phyloP scores from a whole-genome alignment of 2,113 vertebrate genomes.

The Boleophthalmus pectinirostris region DNA sequence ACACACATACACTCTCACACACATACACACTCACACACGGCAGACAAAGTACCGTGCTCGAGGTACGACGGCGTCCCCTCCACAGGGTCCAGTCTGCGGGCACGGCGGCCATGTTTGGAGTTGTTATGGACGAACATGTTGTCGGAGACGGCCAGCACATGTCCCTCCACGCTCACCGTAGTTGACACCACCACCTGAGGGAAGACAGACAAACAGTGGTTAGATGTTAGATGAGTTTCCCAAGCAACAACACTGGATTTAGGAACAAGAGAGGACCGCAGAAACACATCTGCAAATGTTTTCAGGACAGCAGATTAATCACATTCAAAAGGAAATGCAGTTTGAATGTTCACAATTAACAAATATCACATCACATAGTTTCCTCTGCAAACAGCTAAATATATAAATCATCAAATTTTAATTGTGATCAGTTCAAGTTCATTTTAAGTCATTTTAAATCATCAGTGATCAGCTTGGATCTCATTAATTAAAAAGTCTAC shows the following conservation, averaged over 20 bases:
- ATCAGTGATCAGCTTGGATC: too few relatives aligned
- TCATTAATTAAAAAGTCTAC: too few relatives aligned
- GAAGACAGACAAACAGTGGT: background rate
- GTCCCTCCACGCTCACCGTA: conserved; percentile 78
- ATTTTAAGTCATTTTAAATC: too few relatives aligned
- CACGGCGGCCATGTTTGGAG: conserved; percentile 79
- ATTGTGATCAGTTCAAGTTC: too few relatives aligned
- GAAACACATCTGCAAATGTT: too few relatives aligned
- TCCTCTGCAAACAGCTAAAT: too few relatives aligned
- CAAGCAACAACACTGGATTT: background rate
- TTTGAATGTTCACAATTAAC: too few relatives aligned
- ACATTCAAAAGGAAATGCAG: too few relatives aligned
- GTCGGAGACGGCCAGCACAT: conserved; percentile 77
- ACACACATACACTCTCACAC: conserved; percentile 3
- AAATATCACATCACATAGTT: too few relatives aligned
- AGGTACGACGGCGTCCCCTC: conserved; percentile 77
- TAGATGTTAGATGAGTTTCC: background rate
- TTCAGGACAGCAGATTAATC: too few relatives aligned
- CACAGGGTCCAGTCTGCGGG: conserved; percentile 74
- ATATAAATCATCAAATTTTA: too few relatives aligned
- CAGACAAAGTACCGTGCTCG: conserved; percentile 68
- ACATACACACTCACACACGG: conserved; percentile 19
- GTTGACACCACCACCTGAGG: conserved; percentile 77
- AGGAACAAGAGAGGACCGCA: background rate
- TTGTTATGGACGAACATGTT: conserved; percentile 83